Percentiles rank a stretch among this genome's conserved stretches.
phyloP scores from a whole-genome alignment of 2,888 invertebrate species.

The Pycnomerus fuliginosus region DNA sequence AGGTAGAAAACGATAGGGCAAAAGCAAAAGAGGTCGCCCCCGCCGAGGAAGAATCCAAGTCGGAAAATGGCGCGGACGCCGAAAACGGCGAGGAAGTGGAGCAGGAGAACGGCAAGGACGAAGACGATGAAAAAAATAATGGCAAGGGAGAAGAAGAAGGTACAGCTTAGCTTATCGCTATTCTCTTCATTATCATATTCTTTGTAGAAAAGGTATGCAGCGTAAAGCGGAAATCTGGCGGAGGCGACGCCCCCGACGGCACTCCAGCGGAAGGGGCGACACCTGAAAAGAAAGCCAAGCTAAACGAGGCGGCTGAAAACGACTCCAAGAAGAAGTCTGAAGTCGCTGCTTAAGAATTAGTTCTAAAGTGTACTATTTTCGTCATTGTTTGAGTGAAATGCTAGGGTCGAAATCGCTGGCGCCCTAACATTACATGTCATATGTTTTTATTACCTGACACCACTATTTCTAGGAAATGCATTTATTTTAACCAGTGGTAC shows the following conservation, averaged over 20 bases:
- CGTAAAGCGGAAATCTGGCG: constrained; percentile 71
- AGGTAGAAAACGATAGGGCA: constrained; percentile 2
- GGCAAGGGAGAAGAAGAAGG: constrained; percentile 51
- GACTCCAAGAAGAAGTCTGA: constrained; percentile 58
- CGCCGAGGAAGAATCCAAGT: constrained; percentile 27
- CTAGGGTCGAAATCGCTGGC: constrained; percentile 34
- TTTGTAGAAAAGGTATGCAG: constrained; percentile 54
- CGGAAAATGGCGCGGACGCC: constrained; percentile 33
- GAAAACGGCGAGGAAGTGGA: constrained; percentile 49
- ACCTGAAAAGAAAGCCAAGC: constrained; percentile 73
- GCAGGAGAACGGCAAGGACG: constrained; percentile 51
- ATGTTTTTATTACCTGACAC: constrained; percentile 34
- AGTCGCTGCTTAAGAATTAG: constrained; percentile 57
- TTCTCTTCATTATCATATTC: background rate
- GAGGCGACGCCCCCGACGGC: constrained; percentile 56
- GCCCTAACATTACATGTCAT: constrained; percentile 37
- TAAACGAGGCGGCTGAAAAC: constrained; percentile 62
- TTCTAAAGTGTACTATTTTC: constrained; percentile 29
- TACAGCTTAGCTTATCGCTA: background rate
- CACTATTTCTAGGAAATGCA: constrained; percentile 41
- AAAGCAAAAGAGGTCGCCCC: constrained; percentile 2
- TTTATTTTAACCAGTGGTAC: constrained; percentile 41
- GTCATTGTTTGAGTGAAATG: constrained; percentile 34
- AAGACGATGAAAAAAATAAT: constrained; percentile 37
- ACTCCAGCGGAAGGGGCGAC: constrained; percentile 59